These are phyloP conservation scores for Pammene aurita DNA, from an alignment of 2,888 invertebrate species.

Conservation along the genomic window DNA sequence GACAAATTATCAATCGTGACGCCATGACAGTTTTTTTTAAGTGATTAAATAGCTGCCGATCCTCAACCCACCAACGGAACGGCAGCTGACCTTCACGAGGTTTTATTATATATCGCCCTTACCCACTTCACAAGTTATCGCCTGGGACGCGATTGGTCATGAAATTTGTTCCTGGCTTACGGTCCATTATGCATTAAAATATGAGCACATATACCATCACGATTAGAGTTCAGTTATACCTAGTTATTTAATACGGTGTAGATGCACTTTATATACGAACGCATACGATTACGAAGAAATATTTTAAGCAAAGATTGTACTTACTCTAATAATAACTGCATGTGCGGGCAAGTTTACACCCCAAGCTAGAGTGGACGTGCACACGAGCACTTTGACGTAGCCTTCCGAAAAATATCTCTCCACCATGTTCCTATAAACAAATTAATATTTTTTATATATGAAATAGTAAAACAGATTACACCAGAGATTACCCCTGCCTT, in stretches of 20 bases:
- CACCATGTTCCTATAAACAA: constrained; percentile 85
- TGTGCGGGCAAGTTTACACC: constrained; percentile 99
- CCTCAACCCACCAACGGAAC: no score
- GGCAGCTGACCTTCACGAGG: no score
- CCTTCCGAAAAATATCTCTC: constrained; percentile 96
- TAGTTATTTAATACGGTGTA: background rate
- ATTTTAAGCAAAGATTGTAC: constrained; percentile 42
- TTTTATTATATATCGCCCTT: no score
- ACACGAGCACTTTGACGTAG: constrained; percentile 93
- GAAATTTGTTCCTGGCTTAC: no score
- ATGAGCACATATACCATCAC: background rate
- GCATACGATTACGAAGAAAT: background rate
- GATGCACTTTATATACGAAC: background rate
- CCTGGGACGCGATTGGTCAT: no score
- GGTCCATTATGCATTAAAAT: background rate
- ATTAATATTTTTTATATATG: background rate
- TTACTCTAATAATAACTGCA: constrained; percentile 96
- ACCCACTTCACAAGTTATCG: no score
- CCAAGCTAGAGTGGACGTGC: constrained; percentile 99
- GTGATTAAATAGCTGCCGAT: no score
- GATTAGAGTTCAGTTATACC: background rate
- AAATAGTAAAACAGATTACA: background rate
- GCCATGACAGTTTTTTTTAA: no score
- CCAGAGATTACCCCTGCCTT: no score
- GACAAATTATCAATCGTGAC: no score